phyloP scores from a whole-genome alignment of 2,888 invertebrate species.

The Oscheius sp. region DNA sequence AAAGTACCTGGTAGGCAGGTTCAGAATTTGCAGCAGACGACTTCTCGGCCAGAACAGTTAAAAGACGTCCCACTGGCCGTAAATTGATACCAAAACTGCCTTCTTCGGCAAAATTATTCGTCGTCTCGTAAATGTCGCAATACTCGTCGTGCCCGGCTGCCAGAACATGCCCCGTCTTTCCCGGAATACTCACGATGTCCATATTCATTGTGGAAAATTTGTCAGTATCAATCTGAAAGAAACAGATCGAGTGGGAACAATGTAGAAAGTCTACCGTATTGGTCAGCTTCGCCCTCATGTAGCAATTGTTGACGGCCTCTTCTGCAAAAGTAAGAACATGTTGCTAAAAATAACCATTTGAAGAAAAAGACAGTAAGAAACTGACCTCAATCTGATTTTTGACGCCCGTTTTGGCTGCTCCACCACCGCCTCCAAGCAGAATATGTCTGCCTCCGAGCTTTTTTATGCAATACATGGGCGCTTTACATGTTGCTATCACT shows the following conservation, averaged over 20 bases:
- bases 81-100: slow-evolving; percentile 43
- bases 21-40: too few species aligned
- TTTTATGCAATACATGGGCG: slow-evolving; percentile 66
- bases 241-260: neutral
- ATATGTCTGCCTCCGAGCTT: slow-evolving; percentile 77
- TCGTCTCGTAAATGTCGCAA: slow-evolving; percentile 64
- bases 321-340: slow-evolving; percentile 12
- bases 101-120: slow-evolving; percentile 46
- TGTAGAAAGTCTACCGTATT: neutral
- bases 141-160: slow-evolving; percentile 69
- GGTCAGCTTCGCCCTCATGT: neutral
- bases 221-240: slow-evolving; percentile 61
- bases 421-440: slow-evolving; percentile 95
- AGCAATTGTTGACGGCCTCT: slow-evolving; percentile 4
- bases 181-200: slow-evolving; percentile 59
- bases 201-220: slow-evolving; percentile 70
- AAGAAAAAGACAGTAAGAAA: neutral
- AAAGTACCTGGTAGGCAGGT: slow-evolving; percentile 43
- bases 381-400: slow-evolving; percentile 88
- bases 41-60: slow-evolving; percentile 34
- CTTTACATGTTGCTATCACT: slow-evolving; percentile 49
- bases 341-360: neutral
- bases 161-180: slow-evolving; percentile 61
- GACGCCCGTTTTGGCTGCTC: slow-evolving; percentile 94
- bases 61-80: slow-evolving; percentile 39